phyloP scores from a whole-genome alignment of 2,797 vertebrate genomes.

The Pteronotus mesoamericanus region DNA sequence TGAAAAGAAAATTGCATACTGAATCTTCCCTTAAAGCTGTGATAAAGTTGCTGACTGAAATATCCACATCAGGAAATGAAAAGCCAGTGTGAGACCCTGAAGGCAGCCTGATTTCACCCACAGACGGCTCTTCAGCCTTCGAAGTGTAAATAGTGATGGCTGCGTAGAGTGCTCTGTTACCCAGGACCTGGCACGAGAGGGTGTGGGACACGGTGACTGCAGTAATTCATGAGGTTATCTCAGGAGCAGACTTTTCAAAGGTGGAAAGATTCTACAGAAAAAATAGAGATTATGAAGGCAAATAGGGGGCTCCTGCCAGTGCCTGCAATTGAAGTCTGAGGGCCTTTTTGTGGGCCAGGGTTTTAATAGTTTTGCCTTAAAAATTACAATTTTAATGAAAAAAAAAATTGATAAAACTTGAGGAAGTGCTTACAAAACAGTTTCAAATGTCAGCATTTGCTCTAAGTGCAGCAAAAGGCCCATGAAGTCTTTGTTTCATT shows the following conservation, averaged over 20 bases:
- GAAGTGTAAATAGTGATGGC: background rate
- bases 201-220: background rate
- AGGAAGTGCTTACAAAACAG: background rate
- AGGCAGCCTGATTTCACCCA: background rate
- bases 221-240: background rate
- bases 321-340: background rate
- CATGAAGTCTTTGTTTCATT: background rate
- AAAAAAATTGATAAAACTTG: background rate
- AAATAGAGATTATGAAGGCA: background rate
- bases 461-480: background rate
- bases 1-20: background rate
- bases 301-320: background rate
- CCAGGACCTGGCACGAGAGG: background rate
- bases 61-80: background rate
- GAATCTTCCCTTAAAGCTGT: background rate
- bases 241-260: background rate
- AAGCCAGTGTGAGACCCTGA: background rate
- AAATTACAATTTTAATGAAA: background rate
- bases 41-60: background rate
- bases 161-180: background rate
- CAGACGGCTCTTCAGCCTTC: background rate
- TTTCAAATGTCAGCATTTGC: background rate
- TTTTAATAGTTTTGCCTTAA: slow-evolving; percentile 3
- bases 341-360: background rate
- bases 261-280: background rate